These are phyloP conservation scores for Colletes gigas DNA, from an alignment of 1,140 invertebrate genomes.

Conservation along the genomic window DNA sequence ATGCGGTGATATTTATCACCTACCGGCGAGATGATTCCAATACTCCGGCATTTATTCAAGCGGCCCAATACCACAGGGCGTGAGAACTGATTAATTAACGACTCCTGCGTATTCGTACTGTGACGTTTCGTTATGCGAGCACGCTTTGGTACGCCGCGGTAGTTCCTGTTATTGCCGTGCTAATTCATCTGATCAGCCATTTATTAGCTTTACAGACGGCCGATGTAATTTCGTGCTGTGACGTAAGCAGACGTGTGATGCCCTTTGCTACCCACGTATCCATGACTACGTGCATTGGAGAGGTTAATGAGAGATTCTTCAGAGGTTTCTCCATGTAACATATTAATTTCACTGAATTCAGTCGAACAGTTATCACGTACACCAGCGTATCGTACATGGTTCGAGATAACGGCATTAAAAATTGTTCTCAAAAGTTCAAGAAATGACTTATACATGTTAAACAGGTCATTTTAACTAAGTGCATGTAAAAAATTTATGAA, in stretches of 20 bases:
- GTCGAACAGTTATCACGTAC: too few species aligned
- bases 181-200: conserved; percentile 64
- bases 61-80: conserved; percentile 3
- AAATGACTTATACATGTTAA: too few species aligned
- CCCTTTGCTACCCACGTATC: neutral
- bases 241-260: conserved; percentile 36
- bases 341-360: too few species aligned
- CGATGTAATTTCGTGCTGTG: conserved; percentile 43
- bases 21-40: conserved; percentile 31
- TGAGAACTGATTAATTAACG: conserved; percentile 60
- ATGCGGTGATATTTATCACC: conserved; percentile 38
- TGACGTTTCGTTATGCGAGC: conserved; percentile 62
- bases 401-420: too few species aligned
- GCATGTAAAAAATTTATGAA: too few species aligned
- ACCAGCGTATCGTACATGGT: too few species aligned
- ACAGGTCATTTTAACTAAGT: too few species aligned
- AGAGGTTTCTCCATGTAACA: neutral
- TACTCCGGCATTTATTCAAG: conserved; percentile 41
- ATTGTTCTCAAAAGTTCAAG: too few species aligned
- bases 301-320: conserved; percentile 36
- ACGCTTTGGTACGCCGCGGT: conserved; percentile 51
- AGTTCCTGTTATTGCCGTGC: conserved; percentile 53
- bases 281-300: neutral
- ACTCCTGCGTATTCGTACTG: conserved; percentile 21
- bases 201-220: conserved; percentile 51